A percentile compares a stretch with the other conserved stretches of the same genome.
phyloP scores from a whole-genome alignment of 2,113 vertebrate genomes.

The Podarcis cretensis region DNA sequence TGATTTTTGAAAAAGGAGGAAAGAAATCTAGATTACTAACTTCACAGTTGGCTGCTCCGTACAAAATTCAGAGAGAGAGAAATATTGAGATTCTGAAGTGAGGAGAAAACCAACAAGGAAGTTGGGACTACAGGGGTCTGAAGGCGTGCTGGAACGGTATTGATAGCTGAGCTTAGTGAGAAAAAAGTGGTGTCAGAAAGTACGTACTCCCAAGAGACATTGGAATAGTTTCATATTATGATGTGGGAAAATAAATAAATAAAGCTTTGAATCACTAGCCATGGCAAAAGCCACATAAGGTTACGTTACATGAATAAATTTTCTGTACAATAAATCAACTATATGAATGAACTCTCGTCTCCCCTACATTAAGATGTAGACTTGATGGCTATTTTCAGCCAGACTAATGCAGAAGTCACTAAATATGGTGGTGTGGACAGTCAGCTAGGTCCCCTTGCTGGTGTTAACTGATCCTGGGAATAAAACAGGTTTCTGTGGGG shows the following conservation, averaged over 20 bases:
- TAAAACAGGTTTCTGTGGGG: neutral
- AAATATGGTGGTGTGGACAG: neutral
- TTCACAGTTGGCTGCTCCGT: neutral
- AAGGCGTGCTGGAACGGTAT: neutral
- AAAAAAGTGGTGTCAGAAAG: neutral
- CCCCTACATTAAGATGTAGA: neutral
- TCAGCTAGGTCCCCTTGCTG: too few species aligned
- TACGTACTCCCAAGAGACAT: neutral
- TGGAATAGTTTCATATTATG: neutral
- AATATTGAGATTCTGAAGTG: neutral
- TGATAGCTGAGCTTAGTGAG: neutral
- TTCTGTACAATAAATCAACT: conserved; percentile 2
- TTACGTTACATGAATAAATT: neutral
- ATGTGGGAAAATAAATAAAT: neutral
- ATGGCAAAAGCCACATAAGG: fast-evolving
- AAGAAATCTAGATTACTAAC: neutral
- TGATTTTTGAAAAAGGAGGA: neutral
- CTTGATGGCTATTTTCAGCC: neutral
- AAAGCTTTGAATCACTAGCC: neutral
- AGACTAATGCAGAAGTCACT: neutral
- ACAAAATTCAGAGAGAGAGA: neutral
- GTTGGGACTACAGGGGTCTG: neutral
- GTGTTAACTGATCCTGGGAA: neutral
- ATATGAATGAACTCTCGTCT: neutral
- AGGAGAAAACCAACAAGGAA: neutral